Conservation (phyloP, 2,888 invertebrate species). For the Autographa pulchrina region DNA sequence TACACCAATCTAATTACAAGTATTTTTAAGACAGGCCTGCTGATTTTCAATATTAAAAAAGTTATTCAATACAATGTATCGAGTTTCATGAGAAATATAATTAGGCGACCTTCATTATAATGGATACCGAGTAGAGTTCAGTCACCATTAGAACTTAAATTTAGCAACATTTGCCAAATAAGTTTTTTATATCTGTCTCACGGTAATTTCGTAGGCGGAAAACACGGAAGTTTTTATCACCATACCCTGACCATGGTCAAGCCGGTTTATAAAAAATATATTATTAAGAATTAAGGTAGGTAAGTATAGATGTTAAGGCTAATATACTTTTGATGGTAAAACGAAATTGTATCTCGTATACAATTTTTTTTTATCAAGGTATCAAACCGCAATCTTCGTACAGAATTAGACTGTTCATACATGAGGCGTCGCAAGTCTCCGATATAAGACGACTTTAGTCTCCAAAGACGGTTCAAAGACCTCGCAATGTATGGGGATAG, state of each 20-base stretch:
- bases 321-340: neutral
- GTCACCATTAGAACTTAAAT: slow-evolving; percentile 1
- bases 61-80: neutral
- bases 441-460: too few relatives aligned
- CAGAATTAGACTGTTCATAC: too few relatives aligned
- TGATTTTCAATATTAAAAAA: too few relatives aligned
- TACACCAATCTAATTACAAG: neutral
- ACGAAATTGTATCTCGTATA: neutral
- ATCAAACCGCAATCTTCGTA: neutral
- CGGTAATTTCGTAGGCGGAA: neutral
- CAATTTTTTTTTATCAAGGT: neutral
- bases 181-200: neutral
- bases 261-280: neutral
- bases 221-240: neutral
- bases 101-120: neutral
- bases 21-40: too few relatives aligned
- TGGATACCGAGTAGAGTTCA: slow-evolving; percentile 13
- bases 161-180: neutral
- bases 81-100: neutral
- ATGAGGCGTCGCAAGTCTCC: too few relatives aligned
- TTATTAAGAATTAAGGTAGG: neutral
- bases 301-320: neutral
- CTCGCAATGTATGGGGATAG: too few relatives aligned
- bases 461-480: too few relatives aligned
- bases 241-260: slow-evolving; percentile 29